Evolutionary conservation across 2,888 invertebrate genomes (phyloP), one percentile per base, ranked within the genome.

Genomic region (Plebejus argus): DNA sequence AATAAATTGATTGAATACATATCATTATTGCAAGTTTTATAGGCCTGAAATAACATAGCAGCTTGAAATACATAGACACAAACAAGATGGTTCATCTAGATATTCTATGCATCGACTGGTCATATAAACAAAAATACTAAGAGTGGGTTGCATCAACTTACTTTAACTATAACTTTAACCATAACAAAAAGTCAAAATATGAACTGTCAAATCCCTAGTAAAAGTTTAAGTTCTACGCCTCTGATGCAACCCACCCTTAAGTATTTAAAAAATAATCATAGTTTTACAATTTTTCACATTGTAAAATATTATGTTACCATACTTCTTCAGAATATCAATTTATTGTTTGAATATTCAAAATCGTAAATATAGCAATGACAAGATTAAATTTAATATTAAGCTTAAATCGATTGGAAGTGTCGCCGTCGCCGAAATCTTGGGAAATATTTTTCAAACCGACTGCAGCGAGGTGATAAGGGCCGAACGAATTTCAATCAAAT

Each of bases 401-500:
- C 88, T 87, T 85, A 91, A 92, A 93, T 93, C 91, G 91, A 91
- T 93, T 86, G 92, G 90, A 92, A 92, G 84, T 86, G 86, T 86
- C 86, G 89, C 84, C 88, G 86, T 84, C 86, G 87, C 85, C 85
- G 86, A 87, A 89, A 88, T 89, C 89, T 83, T 85, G 82, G 83
- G 85, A 84, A 87, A 86, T 90, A 92, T 93, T 93, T 93, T 92
- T 93, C 92, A 91, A 90, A 89, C 87, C 91, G 90, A 93, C 93
- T 94, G 94, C 92, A 92, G 86, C 88, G 83, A 83, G 83, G 87
- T 88, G 94, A 94, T 94, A 94, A 94, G 92, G 87, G 86, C 84
- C 88, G 88, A 90, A 91, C 92, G 90, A 92, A 92, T 91, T 93
- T 93, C 93, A 93, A 93, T 94, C 91, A 91, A 93, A 93, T 93